Conservation (phyloP, 1,140 invertebrate species). For the Melitaea cinxia region DNA sequence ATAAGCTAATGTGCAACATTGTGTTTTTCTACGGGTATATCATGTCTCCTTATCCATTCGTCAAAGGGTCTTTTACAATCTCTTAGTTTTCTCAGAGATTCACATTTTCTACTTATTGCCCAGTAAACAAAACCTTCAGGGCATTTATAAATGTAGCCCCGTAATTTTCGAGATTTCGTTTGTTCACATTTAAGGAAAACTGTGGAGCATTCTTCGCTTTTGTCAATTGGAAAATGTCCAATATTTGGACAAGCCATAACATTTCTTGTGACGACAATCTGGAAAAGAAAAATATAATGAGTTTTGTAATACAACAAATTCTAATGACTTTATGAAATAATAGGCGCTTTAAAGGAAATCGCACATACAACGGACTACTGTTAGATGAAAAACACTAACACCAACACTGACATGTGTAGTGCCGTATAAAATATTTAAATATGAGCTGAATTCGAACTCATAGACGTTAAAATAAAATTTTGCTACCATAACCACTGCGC, state of each 20-base stretch:
- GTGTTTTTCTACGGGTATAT: conserved; percentile 79
- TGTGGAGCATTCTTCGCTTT: conserved; percentile 85
- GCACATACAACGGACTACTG: no score
- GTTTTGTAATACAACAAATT: background rate
- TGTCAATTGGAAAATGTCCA: conserved; percentile 86
- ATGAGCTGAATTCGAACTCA: no score
- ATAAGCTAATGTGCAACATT: conserved; percentile 66
- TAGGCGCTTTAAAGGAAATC: no score
- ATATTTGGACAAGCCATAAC: conserved; percentile 84
- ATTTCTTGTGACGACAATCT: conserved; percentile 83
- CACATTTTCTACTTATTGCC: conserved; percentile 89
- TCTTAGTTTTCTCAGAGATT: conserved; percentile 83
- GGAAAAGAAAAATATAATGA: conserved; percentile 54
- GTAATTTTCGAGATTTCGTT: conserved; percentile 79
- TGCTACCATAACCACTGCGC: no score
- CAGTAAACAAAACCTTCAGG: conserved; percentile 89
- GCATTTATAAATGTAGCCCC: conserved; percentile 89
- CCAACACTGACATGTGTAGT: no score
- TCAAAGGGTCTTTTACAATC: conserved; percentile 80
- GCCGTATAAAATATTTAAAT: no score
- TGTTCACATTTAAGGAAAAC: conserved; percentile 88
- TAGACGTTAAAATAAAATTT: no score
- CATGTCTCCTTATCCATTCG: conserved; percentile 73
- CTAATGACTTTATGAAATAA: background rate
- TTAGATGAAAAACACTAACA: no score